These are phyloP conservation scores for Trachelus stipa DNA, from an alignment of 2,888 invertebrate genomes.

Conservation along the genomic window DNA sequence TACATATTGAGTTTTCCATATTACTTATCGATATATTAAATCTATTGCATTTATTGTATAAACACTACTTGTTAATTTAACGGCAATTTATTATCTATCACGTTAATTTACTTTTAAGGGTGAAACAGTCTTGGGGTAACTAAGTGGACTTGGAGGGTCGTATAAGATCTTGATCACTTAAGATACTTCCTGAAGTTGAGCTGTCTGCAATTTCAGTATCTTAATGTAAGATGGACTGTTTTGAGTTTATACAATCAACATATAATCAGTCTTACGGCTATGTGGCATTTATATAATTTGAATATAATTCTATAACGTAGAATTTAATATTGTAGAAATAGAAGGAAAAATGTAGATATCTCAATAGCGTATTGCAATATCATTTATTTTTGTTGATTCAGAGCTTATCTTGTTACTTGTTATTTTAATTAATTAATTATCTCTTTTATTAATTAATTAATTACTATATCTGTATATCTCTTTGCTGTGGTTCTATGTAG, in stretches of 20 bases:
- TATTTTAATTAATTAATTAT: not conserved
- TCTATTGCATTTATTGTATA: not conserved
- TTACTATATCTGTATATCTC: not conserved
- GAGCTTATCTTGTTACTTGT: not conserved
- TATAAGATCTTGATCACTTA: not conserved
- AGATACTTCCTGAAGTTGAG: not conserved
- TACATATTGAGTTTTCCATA: not conserved
- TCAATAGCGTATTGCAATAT: not conserved
- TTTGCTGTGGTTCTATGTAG: not conserved
- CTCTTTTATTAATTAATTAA: not conserved
- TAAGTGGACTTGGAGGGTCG: not conserved
- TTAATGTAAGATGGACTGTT: not conserved
- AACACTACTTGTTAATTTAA: not conserved
- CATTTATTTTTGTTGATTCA: not conserved
- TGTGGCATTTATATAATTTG: not conserved
- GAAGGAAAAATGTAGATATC: not conserved
- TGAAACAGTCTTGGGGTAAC: not conserved
- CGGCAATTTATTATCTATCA: not conserved
- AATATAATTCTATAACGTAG: not conserved
- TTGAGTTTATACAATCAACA: not conserved
- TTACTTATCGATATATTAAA: not conserved
- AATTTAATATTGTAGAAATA: not conserved
- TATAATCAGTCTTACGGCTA: not conserved
- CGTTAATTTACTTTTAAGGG: not conserved
- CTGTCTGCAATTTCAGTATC: not conserved